Percentiles rank a stretch among this genome's conserved stretches.
These are phyloP conservation scores for Spongilla lacustris DNA, from an alignment of 37 sponge, comb jelly and placozoan genomes.

Conservation along the genomic window DNA sequence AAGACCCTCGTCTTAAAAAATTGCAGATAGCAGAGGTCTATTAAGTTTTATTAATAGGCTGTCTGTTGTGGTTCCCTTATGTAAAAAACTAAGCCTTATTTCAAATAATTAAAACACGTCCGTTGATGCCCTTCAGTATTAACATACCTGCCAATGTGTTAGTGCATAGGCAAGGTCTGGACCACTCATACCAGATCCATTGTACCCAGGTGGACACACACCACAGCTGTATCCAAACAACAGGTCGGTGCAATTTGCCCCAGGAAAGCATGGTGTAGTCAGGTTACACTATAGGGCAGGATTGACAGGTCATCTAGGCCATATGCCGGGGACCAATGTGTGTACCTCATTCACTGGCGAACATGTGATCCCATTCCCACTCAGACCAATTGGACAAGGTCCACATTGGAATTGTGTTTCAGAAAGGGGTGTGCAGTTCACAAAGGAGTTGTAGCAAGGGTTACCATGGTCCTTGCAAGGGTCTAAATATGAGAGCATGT, in stretches of 20 bases:
- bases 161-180: constrained; percentile 54
- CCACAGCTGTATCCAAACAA: constrained; percentile 78
- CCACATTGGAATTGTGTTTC: constrained; percentile 81
- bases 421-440: constrained; percentile 37
- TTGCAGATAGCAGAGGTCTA: too few species aligned
- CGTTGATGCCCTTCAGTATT: too few species aligned
- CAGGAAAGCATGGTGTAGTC: constrained; percentile 69
- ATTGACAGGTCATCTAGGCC: background rate
- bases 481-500: too few species aligned
- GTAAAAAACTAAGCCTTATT: too few species aligned
- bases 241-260: constrained; percentile 53
- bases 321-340: too few species aligned
- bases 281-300: constrained; percentile 44
- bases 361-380: constrained; percentile 77
- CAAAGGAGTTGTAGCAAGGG: constrained; percentile 57
- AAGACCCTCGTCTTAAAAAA: too few species aligned
- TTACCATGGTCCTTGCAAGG: constrained; percentile 65
- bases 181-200: constrained; percentile 49
- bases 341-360: constrained; percentile 72
- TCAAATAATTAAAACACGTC: too few species aligned
- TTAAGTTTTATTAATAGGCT: too few species aligned
- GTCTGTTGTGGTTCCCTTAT: too few species aligned
- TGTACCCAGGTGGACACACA: constrained; percentile 86
- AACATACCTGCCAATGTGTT: constrained; percentile 44
- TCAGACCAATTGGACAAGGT: constrained; percentile 78